These are phyloP conservation scores for Turnix velox DNA, from an alignment of 2,113 vertebrate genomes.

Conservation along the genomic window DNA sequence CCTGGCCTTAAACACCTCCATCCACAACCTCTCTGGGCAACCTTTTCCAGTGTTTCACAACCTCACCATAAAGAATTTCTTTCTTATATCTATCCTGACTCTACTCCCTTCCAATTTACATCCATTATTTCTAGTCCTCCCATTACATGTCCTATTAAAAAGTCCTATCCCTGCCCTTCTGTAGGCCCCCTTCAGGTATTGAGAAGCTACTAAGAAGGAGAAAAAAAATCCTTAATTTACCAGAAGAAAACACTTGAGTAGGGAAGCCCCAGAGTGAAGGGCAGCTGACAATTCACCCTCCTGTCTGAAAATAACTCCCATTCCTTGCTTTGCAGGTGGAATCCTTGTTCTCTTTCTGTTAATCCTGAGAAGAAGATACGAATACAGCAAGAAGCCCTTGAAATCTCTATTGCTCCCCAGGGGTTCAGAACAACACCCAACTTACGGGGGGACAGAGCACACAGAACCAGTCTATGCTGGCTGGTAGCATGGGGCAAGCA, in stretches of 20 bases:
- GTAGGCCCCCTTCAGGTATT: too few species aligned
- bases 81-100: too few species aligned
- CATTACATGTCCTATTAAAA: too few species aligned
- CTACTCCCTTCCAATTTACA: too few species aligned
- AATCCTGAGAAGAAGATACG: conserved; percentile 67
- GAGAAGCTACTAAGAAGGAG: too few species aligned
- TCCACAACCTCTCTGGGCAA: too few species aligned
- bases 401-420: conserved; percentile 70
- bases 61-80: too few species aligned
- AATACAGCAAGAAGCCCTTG: conserved; percentile 59
- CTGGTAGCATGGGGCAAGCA: conserved; percentile 71
- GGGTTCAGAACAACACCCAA: conserved; percentile 55
- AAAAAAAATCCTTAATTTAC: background rate
- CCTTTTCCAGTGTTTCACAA: too few species aligned
- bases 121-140: too few species aligned
- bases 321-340: conserved; percentile 63
- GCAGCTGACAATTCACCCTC: background rate
- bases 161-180: too few species aligned
- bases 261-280: background rate
- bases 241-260: background rate
- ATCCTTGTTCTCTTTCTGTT: conserved; percentile 73
- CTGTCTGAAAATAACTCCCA: background rate
- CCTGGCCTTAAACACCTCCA: too few species aligned
- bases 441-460: conserved; percentile 75
- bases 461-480: conserved; percentile 85